A percentile compares a stretch with the other conserved stretches of the same genome.
Conservation (phyloP, 2,797 vertebrate species). For the Heterohyrax brucei region DNA sequence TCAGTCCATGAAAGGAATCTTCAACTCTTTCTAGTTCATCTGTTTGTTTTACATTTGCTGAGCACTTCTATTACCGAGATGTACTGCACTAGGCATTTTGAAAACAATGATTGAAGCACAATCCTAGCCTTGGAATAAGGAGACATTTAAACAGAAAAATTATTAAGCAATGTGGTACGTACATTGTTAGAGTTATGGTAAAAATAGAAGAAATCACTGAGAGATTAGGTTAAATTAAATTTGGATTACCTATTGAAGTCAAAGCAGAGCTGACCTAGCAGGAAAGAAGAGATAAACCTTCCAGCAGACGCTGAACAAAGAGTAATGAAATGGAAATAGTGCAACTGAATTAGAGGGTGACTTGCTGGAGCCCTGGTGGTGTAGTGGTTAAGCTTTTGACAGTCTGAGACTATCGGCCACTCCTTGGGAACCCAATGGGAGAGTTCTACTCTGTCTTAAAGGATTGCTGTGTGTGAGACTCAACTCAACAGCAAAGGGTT, state of each 20-base stretch:
- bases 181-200: not conserved
- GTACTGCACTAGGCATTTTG: not conserved
- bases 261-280: not conserved
- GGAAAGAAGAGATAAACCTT: not conserved
- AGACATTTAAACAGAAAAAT: not conserved
- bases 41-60: not conserved
- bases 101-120: conserved; percentile 4
- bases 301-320: not conserved
- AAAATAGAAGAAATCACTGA: not conserved
- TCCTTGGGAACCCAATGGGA: too few relatives aligned
- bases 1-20: not conserved
- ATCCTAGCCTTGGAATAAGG: not conserved
- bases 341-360: not conserved
- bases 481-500: too few relatives aligned
- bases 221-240: conserved; percentile 29
- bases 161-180: not conserved
- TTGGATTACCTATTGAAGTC: conserved; percentile 2
- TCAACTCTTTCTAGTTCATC: not conserved
- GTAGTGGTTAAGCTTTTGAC: too few relatives aligned
- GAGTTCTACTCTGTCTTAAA: too few relatives aligned
- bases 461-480: too few relatives aligned
- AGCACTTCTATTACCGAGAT: not conserved
- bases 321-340: not conserved
- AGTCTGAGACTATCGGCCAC: too few relatives aligned
- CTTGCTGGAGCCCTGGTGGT: too few relatives aligned